Base-by-base conservation (phyloP, 2,888 invertebrate genomes). In the Xanthia icteritia region DNA sequence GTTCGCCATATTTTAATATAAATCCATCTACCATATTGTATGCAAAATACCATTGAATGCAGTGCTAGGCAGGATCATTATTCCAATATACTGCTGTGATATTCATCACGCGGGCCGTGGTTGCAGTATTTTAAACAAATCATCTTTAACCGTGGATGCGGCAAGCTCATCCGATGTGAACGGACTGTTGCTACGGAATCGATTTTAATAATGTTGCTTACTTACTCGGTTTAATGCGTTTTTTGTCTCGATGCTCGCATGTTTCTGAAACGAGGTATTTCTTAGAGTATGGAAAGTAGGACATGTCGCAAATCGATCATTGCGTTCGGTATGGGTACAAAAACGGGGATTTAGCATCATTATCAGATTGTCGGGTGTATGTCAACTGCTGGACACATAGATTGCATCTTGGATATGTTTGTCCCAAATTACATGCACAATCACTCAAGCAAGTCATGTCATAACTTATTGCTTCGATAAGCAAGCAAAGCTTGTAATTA, bases 21-120 rank as follows among this genome's bases (percentile, higher is more conserved):
- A 96, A 96, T 95, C 95, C 96, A 95, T 96, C 96, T 94, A 94
- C 94, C 95, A 95, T 96, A 96, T 96, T 96, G 96, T 96, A 96
- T 96, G 96, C 96, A 96, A 96, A 96, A 96, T 96, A 93, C 95
- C 94, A 96, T 96, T 96, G 96, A 96, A 96, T 95, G 94, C 96
- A 93, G 95, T 95, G 95, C 95, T 95, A 94, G 95, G 90, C 94
- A 91, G 96, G 94, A 96, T 96, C 96, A 96, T 96, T 96, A 96
- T 96, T 95, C 95, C 94, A 95, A 95, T 95, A 95, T 93, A 92
- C 94, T 94, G 93, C 93, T 92, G 94, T 92, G 96, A 96, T 96
- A 96, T 96, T 95, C 96, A 96, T 96, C 96, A 96, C 93, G 91
- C 89, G 86, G 91, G 89, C 91, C 91, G 92, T 92, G 92, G 94